Evolutionary conservation across 2,797 vertebrate genomes (phyloP).

Genomic region (Pseudochaenichthys georgianus): DNA sequence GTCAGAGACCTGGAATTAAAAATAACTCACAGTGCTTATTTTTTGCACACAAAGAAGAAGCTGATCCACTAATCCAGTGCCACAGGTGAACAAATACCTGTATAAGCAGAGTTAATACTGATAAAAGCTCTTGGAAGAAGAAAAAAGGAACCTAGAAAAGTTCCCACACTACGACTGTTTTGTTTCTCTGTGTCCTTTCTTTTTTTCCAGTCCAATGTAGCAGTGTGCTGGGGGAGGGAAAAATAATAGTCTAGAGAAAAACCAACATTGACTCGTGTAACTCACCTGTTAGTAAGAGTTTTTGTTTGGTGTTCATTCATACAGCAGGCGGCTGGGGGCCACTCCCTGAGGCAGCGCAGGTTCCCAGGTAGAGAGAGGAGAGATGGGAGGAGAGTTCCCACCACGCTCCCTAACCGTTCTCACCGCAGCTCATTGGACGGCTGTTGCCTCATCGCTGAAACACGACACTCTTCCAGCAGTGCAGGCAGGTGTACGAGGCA

Average conservation of each 20-base stretch:
- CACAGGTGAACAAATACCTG: constrained; percentile 86
- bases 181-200: constrained; percentile 78
- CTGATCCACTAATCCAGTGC: constrained; percentile 74
- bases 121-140: constrained; percentile 82
- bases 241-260: constrained; percentile 68
- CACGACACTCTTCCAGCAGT: constrained; percentile 64
- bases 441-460: constrained; percentile 83
- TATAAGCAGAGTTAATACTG: constrained; percentile 83
- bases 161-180: constrained; percentile 88
- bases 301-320: constrained; percentile 86
- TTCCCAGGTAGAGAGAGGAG: constrained; percentile 82
- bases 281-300: constrained; percentile 86
- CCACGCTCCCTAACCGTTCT: constrained; percentile 86
- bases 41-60: constrained; percentile 68
- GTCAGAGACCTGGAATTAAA: constrained; percentile 55
- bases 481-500: constrained; percentile 84
- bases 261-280: constrained; percentile 86
- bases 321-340: constrained; percentile 72
- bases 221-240: constrained; percentile 62
- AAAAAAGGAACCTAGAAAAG: constrained; percentile 78
- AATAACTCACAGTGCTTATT: constrained; percentile 63
- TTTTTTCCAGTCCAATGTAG: constrained; percentile 78
- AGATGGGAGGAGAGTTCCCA: constrained; percentile 92
- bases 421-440: constrained; percentile 85
- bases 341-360: constrained; percentile 82